Percentiles rank a stretch among this genome's conserved stretches.
Conservation (phyloP, 2,888 invertebrate species). For the Archips xylosteana region DNA sequence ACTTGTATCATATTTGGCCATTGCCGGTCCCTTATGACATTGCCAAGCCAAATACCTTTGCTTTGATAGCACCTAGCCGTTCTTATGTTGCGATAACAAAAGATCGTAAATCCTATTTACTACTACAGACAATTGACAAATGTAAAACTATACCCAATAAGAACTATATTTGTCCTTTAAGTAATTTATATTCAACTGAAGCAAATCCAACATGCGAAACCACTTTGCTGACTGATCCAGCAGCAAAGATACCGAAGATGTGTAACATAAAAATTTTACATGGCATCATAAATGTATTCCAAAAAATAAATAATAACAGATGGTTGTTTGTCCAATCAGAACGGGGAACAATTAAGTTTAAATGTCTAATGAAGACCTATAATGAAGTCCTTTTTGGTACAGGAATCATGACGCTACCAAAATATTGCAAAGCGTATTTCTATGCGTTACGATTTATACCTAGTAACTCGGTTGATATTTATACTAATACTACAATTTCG, state of each 20-base stretch:
- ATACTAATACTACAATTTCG: background rate
- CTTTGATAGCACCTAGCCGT: background rate
- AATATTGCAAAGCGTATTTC: background rate
- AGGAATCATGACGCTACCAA: background rate
- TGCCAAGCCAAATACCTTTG: background rate
- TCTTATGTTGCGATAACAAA: background rate
- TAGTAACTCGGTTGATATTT: background rate
- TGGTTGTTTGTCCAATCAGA: constrained; percentile 1
- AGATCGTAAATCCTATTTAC: background rate
- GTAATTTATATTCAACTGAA: background rate
- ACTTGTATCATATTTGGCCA: background rate
- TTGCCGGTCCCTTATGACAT: background rate
- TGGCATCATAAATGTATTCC: constrained; percentile 2
- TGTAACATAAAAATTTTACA: background rate
- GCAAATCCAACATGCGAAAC: constrained; percentile 2
- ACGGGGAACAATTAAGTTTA: background rate
- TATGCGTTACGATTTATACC: background rate
- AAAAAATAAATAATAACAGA: background rate
- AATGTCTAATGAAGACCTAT: background rate
- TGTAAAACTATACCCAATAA: constrained; percentile 1
- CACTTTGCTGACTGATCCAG: background rate
- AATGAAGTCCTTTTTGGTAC: background rate
- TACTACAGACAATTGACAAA: background rate
- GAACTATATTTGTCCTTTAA: background rate
- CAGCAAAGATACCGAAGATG: background rate